These are phyloP conservation scores for Autographa gamma DNA, from an alignment of 2,888 invertebrate species.

Conservation along the genomic window DNA sequence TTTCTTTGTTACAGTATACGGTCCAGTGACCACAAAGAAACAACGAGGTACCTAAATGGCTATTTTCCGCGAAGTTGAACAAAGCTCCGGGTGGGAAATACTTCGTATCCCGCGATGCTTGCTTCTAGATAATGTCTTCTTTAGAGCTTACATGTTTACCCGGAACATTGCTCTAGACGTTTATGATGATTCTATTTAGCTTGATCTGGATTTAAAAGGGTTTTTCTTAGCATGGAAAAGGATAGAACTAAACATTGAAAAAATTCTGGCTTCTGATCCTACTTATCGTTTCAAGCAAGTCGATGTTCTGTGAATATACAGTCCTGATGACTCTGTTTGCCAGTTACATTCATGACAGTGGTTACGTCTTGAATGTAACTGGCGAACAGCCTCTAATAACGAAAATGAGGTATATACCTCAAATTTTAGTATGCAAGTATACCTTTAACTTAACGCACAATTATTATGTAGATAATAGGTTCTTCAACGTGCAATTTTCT, in stretches of 20 bases:
- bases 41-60: constrained; percentile 54
- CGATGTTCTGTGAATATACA: too few species aligned
- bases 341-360: too few species aligned
- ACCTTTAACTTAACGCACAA: too few species aligned
- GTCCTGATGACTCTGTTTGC: too few species aligned
- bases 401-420: too few species aligned
- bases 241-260: too few species aligned
- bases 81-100: constrained; percentile 55
- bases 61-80: constrained; percentile 62
- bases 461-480: not conserved
- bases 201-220: not conserved
- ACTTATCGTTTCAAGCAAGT: too few species aligned
- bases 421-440: too few species aligned
- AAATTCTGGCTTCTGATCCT: too few species aligned
- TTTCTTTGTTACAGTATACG: constrained; percentile 45
- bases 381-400: too few species aligned
- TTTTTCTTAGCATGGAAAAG: too few species aligned
- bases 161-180: not conserved
- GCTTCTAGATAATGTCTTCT: constrained; percentile 30
- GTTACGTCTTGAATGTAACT: too few species aligned
- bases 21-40: constrained; percentile 46
- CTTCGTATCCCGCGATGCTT: constrained; percentile 33
- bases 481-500: not conserved
- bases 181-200: not conserved
- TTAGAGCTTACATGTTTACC: constrained; percentile 23